phyloP scores from a whole-genome alignment of 2,113 vertebrate genomes.

The Oncorhynchus gorbuscha region DNA sequence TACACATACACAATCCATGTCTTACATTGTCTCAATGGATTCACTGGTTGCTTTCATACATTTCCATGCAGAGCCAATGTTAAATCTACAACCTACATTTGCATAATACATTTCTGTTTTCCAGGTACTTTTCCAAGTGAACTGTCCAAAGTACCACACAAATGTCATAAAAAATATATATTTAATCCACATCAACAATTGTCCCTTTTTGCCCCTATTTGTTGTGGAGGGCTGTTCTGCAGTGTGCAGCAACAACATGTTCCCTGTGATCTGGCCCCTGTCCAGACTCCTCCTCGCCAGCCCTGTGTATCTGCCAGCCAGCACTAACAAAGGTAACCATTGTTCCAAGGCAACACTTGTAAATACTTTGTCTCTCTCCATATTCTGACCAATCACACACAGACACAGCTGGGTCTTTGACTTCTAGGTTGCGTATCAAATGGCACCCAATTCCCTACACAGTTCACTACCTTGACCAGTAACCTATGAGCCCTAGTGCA shows the following conservation, averaged over 20 bases:
- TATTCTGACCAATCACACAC: slow-evolving; percentile 39
- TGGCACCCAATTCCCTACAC: too few species aligned
- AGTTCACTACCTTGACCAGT: too few species aligned
- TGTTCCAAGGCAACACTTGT: slow-evolving; percentile 46
- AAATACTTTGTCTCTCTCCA: slow-evolving; percentile 49
- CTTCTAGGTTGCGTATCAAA: slow-evolving; percentile 35
- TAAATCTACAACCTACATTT: too few species aligned
- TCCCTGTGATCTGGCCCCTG: slow-evolving; percentile 16
- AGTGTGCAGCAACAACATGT: slow-evolving; percentile 18
- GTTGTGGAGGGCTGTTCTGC: neutral
- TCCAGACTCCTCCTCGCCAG: slow-evolving; percentile 23
- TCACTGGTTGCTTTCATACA: neutral
- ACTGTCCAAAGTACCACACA: neutral
- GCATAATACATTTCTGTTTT: too few species aligned
- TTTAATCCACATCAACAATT: neutral
- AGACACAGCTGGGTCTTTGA: slow-evolving; percentile 33
- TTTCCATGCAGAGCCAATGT: neutral
- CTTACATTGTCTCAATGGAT: neutral
- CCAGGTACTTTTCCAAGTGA: neutral
- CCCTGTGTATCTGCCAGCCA: slow-evolving; percentile 36
- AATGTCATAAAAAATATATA: neutral
- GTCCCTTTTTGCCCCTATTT: neutral
- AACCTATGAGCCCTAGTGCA: too few species aligned
- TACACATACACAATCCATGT: too few species aligned
- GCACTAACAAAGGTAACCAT: slow-evolving; percentile 41